phyloP scores from a whole-genome alignment of 2,113 vertebrate species.

The Elanoides forficatus region DNA sequence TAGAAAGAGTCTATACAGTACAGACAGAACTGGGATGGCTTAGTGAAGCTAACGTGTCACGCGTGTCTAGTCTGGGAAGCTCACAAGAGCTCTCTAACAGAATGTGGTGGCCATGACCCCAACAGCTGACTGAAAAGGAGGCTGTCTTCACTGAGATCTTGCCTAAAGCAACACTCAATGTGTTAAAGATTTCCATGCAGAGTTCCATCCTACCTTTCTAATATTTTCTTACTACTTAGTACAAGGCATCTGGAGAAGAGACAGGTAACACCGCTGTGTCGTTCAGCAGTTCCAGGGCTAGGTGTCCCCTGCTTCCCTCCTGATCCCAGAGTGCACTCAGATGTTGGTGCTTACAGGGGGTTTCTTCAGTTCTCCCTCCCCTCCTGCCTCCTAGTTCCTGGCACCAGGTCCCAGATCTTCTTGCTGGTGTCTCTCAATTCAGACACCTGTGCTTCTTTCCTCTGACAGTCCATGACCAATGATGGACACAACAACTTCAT shows the following conservation, averaged over 20 bases:
- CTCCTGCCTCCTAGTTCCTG: background rate
- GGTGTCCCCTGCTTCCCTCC: background rate
- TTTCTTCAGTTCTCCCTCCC: background rate
- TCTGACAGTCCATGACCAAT: background rate
- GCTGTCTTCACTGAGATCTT: background rate
- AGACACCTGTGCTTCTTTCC: background rate
- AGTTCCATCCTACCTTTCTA: background rate
- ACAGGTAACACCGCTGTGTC: background rate
- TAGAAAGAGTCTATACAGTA: background rate
- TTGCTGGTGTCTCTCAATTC: background rate
- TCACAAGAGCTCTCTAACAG: background rate
- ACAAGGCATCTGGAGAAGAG: background rate
- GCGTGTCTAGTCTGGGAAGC: background rate
- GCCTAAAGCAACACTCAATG: background rate
- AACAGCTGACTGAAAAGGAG: background rate
- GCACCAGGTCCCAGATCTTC: background rate
- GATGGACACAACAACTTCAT: background rate
- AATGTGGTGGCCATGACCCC: accelerated
- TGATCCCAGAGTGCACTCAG: background rate
- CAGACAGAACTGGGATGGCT: background rate
- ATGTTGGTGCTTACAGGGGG: accelerated
- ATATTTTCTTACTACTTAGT: background rate
- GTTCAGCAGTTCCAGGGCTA: background rate
- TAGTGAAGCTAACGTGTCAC: background rate
- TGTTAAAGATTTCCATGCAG: background rate